These are phyloP conservation scores for Gibbula magus DNA, from an alignment of 2,888 invertebrate species.

Conservation along the genomic window DNA sequence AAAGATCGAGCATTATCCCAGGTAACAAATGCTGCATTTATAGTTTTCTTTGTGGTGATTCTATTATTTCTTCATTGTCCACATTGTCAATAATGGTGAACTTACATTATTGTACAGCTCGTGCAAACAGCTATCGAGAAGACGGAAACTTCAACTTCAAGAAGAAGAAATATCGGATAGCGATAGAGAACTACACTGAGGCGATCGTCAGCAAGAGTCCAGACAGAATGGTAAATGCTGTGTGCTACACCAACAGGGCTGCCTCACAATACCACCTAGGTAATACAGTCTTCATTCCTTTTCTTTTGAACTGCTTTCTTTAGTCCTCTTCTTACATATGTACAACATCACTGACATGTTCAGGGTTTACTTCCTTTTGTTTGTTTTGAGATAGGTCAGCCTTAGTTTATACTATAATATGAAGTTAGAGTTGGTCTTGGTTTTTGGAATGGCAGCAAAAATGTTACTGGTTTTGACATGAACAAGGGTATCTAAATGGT, in stretches of 20 bases:
- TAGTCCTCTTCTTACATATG: no score
- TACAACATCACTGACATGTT: no score
- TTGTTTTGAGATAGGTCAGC: background rate
- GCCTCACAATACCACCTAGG: conserved; percentile 90
- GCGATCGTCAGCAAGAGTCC: conserved; percentile 87
- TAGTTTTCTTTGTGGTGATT: background rate
- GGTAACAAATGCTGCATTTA: background rate
- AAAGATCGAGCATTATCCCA: no score
- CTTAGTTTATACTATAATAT: no score
- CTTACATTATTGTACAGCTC: conserved; percentile 78
- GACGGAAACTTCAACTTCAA: conserved; percentile 98
- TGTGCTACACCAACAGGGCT: conserved; percentile 92
- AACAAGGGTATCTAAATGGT: no score
- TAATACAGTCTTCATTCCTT: conserved; percentile 77
- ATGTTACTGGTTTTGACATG: no score
- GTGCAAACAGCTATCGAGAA: conserved; percentile 91
- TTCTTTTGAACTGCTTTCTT: no score
- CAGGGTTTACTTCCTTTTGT: background rate
- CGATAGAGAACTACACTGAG: conserved; percentile 88
- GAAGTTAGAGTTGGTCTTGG: no score
- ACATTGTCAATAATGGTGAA: background rate
- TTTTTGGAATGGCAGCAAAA: no score
- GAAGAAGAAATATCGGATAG: conserved; percentile 92
- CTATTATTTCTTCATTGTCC: background rate
- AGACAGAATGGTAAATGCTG: conserved; percentile 84